A percentile compares a stretch with the other conserved stretches of the same genome.
Conservation (phyloP, 2,797 vertebrate genomes). For the Anguilla obscura region DNA sequence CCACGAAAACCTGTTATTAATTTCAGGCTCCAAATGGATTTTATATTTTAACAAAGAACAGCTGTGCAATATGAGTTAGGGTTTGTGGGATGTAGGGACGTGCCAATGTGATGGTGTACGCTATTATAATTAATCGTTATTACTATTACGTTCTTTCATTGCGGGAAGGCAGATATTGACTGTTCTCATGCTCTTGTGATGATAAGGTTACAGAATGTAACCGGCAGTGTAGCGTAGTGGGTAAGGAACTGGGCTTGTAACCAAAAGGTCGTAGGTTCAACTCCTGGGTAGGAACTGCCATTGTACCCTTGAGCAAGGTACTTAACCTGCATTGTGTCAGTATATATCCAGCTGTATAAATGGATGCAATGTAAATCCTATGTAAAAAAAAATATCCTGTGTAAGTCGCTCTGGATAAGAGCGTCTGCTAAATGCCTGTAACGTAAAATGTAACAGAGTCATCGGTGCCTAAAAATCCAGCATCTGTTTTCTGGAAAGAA, state of each 20-base stretch:
- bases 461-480: neutral
- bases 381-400: too few relatives aligned
- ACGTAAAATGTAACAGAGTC: neutral
- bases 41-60: neutral
- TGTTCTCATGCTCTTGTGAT: neutral
- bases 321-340: too few relatives aligned
- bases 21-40: neutral
- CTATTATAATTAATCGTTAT: neutral
- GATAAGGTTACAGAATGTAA: neutral
- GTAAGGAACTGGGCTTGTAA: too few relatives aligned
- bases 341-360: too few relatives aligned
- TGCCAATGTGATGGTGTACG: neutral
- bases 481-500: neutral
- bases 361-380: too few relatives aligned
- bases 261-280: too few relatives aligned
- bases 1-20: neutral
- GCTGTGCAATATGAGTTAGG: neutral
- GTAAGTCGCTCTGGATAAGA: too few relatives aligned
- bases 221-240: too few relatives aligned
- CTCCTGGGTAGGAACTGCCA: too few relatives aligned
- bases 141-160: neutral
- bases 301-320: too few relatives aligned
- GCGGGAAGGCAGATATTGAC: neutral
- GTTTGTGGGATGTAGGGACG: neutral
- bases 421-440: too few relatives aligned